phyloP scores from a whole-genome alignment of 2,113 vertebrate species.

The Megaceryle torquata region DNA sequence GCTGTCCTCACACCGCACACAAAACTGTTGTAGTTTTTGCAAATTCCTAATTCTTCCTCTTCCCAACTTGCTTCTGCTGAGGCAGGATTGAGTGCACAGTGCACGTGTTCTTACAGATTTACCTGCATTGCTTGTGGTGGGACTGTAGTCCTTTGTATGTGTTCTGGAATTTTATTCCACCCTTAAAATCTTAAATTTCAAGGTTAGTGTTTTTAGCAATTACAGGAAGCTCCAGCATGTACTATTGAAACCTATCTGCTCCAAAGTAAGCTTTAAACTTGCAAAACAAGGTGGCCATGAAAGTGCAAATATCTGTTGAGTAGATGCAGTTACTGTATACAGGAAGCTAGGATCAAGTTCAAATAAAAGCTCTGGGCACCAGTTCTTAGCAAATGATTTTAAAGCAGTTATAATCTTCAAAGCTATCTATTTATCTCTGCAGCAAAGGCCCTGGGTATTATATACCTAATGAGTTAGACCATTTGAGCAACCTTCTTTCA shows the following conservation, averaged over 20 bases:
- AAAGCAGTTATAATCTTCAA: conserved; percentile 60
- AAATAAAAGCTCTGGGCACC: conserved; percentile 53
- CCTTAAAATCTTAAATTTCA: conserved; percentile 60
- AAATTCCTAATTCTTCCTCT: neutral
- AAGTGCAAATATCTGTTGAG: conserved; percentile 30
- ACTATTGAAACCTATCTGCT: conserved; percentile 46
- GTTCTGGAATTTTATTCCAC: conserved; percentile 17
- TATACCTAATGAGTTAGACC: conserved; percentile 39
- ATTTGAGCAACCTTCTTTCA: conserved; percentile 45
- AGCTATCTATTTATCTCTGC: conserved; percentile 56
- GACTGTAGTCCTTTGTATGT: conserved; percentile 51
- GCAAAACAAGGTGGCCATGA: conserved; percentile 41
- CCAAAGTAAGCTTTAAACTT: conserved; percentile 33
- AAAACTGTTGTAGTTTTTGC: neutral
- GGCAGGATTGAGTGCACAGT: neutral
- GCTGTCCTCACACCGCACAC: neutral
- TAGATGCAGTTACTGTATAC: conserved; percentile 61
- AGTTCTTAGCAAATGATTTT: conserved; percentile 54
- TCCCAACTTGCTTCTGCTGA: neutral
- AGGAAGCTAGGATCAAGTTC: conserved; percentile 68
- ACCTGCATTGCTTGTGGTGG: neutral
- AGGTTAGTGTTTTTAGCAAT: conserved; percentile 28
- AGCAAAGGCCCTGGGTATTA: conserved; percentile 48
- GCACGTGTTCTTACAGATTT: neutral
- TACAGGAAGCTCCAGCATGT: conserved; percentile 42